A percentile compares a stretch with the other conserved stretches of the same genome.
phyloP scores from a whole-genome alignment of 1,140 invertebrate genomes.

The Aporrectodea caliginosa region DNA sequence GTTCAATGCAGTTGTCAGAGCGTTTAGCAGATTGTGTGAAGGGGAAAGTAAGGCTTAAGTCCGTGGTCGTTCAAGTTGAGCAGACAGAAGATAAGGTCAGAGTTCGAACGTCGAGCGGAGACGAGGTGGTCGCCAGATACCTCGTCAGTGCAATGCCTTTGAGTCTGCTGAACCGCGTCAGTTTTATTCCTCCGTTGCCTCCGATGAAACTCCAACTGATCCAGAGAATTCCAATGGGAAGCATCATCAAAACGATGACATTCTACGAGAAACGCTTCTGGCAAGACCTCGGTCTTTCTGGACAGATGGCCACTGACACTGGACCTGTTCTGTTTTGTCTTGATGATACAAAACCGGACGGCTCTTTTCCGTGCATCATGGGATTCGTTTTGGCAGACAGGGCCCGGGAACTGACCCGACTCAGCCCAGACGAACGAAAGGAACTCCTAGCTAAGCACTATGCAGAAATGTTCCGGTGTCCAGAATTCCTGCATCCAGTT shows the following conservation, averaged over 20 bases:
- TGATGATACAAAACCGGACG: slow-evolving; percentile 53
- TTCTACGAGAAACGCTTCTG: slow-evolving; percentile 54
- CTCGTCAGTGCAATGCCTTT: slow-evolving; percentile 50
- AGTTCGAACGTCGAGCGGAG: slow-evolving; percentile 31
- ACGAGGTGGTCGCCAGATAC: slow-evolving; percentile 32
- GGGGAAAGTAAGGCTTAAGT: slow-evolving; percentile 33
- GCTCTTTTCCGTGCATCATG: slow-evolving; percentile 48
- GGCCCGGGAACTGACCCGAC: not conserved
- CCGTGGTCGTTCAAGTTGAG: slow-evolving; percentile 35
- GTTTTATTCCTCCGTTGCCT: slow-evolving; percentile 49
- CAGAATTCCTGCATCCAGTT: slow-evolving; percentile 41
- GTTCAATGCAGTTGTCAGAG: slow-evolving; percentile 51
- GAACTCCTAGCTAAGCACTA: not conserved
- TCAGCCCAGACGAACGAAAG: not conserved
- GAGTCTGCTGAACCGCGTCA: slow-evolving; percentile 52
- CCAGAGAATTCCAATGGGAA: slow-evolving; percentile 54
- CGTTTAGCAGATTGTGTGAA: slow-evolving; percentile 46
- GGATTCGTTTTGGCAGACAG: slow-evolving; percentile 41
- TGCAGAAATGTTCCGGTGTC: slow-evolving; percentile 14
- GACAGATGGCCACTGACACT: slow-evolving; percentile 22
- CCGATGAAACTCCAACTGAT: slow-evolving; percentile 47
- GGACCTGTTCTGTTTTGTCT: slow-evolving; percentile 40
- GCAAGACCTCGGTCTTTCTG: slow-evolving; percentile 38
- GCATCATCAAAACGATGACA: slow-evolving; percentile 51
- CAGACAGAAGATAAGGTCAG: slow-evolving; percentile 34